phyloP scores from a whole-genome alignment of 2,797 vertebrate genomes.

The Setipinna tenuifilis region DNA sequence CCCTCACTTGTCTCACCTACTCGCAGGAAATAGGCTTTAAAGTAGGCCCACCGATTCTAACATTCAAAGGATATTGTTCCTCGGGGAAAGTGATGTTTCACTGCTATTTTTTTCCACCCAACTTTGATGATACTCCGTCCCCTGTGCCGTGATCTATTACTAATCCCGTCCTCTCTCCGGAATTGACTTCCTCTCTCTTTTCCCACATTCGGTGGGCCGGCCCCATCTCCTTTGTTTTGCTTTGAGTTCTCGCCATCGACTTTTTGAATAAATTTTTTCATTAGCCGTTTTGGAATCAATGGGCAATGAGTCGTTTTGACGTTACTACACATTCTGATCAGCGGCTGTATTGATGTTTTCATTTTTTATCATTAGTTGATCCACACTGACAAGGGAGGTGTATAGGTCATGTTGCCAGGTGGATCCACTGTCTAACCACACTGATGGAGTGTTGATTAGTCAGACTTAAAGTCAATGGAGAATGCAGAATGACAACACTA shows the following conservation, averaged over 20 bases:
- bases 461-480: slow-evolving; percentile 7
- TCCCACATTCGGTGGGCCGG: slow-evolving; percentile 52
- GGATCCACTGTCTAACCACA: slow-evolving; percentile 47
- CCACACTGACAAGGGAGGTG: slow-evolving; percentile 62
- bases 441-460: slow-evolving; percentile 42
- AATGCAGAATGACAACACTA: neutral
- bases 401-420: slow-evolving; percentile 64
- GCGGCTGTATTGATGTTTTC: slow-evolving; percentile 72
- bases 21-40: slow-evolving; percentile 57
- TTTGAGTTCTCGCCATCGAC: slow-evolving; percentile 69
- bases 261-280: slow-evolving; percentile 61
- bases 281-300: slow-evolving; percentile 72
- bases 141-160: slow-evolving; percentile 37
- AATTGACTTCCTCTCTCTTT: slow-evolving; percentile 60
- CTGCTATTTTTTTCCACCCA: slow-evolving; percentile 22
- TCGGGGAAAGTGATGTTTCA: slow-evolving; percentile 39
- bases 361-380: slow-evolving; percentile 72
- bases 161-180: slow-evolving; percentile 56
- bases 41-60: slow-evolving; percentile 43
- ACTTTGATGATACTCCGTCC: slow-evolving; percentile 12
- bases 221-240: slow-evolving; percentile 61
- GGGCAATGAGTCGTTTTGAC: slow-evolving; percentile 70
- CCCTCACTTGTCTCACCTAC: slow-evolving; percentile 60
- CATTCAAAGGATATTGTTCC: slow-evolving; percentile 40
- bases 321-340: slow-evolving; percentile 67